Evolutionary conservation across 2,113 vertebrate species (phyloP).

Genomic region (Bos javanicus): DNA sequence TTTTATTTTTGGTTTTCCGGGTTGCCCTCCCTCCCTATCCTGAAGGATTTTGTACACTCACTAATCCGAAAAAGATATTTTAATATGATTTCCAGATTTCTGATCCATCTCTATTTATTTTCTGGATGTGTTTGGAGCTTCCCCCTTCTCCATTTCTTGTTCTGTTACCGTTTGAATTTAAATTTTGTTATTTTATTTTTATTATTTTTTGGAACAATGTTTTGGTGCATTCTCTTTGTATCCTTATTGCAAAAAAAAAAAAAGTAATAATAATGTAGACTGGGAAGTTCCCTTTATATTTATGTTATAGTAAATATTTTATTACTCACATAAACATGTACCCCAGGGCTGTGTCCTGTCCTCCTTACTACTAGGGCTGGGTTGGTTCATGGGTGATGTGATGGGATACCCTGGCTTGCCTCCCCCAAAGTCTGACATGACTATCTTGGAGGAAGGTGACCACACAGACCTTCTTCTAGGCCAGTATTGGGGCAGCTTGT

Average conservation of each 20-base stretch:
- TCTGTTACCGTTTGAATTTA: conserved; percentile 85
- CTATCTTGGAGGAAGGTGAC: neutral
- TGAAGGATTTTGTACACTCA: conserved; percentile 93
- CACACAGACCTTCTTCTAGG: neutral
- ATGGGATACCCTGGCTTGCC: neutral
- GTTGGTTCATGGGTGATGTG: neutral
- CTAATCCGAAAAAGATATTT: conserved; percentile 96
- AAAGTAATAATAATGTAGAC: conserved; percentile 90
- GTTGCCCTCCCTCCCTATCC: conserved; percentile 74
- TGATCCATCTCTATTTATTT: conserved; percentile 97
- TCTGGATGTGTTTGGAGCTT: conserved; percentile 92
- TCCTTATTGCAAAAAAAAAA: conserved; percentile 91
- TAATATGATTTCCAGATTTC: conserved; percentile 96
- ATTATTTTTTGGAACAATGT: conserved; percentile 79
- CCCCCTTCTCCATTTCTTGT: conserved; percentile 82
- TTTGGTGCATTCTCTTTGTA: conserved; percentile 93
- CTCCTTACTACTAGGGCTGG: conserved; percentile 81
- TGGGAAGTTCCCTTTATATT: conserved; percentile 99
- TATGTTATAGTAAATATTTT: conserved; percentile 99
- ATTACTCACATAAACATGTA: conserved; percentile 99
- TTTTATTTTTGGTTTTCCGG: conserved; percentile 82
- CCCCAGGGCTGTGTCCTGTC: conserved; percentile 95
- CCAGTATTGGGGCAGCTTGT: neutral
- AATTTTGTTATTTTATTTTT: conserved; percentile 92
- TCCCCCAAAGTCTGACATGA: neutral